phyloP scores from a whole-genome alignment of 1,140 invertebrate genomes.

The Microplitis mediator region DNA sequence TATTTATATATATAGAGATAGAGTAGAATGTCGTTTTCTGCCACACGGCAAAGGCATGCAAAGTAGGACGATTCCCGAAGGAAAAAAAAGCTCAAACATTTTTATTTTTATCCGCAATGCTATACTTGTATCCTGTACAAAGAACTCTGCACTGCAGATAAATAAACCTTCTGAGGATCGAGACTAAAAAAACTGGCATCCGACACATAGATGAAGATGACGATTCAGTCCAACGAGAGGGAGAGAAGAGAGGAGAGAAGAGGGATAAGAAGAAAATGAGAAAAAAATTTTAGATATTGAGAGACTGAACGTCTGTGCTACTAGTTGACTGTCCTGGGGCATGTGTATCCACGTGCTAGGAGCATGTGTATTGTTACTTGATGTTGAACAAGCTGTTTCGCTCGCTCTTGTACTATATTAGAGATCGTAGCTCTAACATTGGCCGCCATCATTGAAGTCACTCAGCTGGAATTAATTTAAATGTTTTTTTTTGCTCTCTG shows the following conservation, averaged over 20 bases:
- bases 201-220: background rate
- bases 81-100: background rate
- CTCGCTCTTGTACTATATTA: background rate
- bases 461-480: conserved; percentile 57
- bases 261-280: background rate
- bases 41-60: conserved; percentile 43
- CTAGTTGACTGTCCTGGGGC: conserved; percentile 19
- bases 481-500: conserved; percentile 58
- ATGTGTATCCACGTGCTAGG: conserved; percentile 24
- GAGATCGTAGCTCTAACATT: conserved; percentile 40
- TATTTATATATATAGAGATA: too few relatives aligned
- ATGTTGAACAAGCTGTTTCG: too few relatives aligned
- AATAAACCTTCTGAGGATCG: conserved; percentile 3
- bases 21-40: conserved; percentile 15
- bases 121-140: background rate
- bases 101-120: conserved; percentile 1
- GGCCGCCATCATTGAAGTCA: conserved; percentile 55
- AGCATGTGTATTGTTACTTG: background rate
- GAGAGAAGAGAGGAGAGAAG: background rate
- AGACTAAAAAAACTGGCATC: background rate
- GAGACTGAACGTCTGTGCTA: background rate
- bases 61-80: conserved; percentile 36
- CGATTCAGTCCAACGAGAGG: background rate
- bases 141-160: conserved; percentile 4
- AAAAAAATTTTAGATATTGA: background rate